Evolutionary conservation across 1,140 invertebrate genomes (phyloP).

Genomic region (Atopsyche davidsoni): DNA sequence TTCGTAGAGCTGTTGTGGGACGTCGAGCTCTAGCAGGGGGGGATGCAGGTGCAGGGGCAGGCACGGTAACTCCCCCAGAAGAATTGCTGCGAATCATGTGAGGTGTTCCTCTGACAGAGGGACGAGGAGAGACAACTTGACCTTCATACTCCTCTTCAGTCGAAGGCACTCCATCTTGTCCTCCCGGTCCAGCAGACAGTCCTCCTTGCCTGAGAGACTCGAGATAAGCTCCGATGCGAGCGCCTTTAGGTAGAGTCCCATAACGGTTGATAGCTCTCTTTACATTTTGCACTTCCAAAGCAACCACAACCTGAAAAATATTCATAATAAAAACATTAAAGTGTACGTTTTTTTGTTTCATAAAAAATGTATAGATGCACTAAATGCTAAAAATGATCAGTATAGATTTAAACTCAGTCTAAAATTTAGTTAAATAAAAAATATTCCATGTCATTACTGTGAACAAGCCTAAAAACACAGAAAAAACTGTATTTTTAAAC

Average conservation of each 20-base stretch:
- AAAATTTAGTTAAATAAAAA: background rate
- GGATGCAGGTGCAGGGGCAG: conserved; percentile 51
- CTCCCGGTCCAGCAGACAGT: conserved; percentile 30
- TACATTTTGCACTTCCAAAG: conserved; percentile 94
- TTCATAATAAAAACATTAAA: background rate
- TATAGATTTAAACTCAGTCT: conserved; percentile 1
- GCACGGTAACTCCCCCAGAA: conserved; percentile 66
- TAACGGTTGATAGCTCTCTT: conserved; percentile 94
- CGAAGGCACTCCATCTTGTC: conserved; percentile 35
- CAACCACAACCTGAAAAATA: conserved; percentile 67
- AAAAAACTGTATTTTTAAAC: too few species aligned
- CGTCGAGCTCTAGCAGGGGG: conserved; percentile 48
- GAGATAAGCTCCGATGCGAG: conserved; percentile 90
- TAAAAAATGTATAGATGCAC: background rate
- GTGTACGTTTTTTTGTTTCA: background rate
- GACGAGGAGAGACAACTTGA: conserved; percentile 24
- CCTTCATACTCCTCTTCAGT: conserved; percentile 45
- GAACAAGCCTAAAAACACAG: too few species aligned
- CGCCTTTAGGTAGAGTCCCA: conserved; percentile 92
- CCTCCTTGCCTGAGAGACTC: conserved; percentile 82
- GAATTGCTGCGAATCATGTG: conserved; percentile 83
- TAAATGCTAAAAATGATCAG: background rate
- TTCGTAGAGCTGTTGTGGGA: conserved; percentile 46
- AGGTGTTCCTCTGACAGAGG: conserved; percentile 41
- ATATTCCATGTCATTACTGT: conserved; percentile 23